Evolutionary conservation across 2,888 invertebrate species (phyloP).

Genomic region (Volucella inflata): DNA sequence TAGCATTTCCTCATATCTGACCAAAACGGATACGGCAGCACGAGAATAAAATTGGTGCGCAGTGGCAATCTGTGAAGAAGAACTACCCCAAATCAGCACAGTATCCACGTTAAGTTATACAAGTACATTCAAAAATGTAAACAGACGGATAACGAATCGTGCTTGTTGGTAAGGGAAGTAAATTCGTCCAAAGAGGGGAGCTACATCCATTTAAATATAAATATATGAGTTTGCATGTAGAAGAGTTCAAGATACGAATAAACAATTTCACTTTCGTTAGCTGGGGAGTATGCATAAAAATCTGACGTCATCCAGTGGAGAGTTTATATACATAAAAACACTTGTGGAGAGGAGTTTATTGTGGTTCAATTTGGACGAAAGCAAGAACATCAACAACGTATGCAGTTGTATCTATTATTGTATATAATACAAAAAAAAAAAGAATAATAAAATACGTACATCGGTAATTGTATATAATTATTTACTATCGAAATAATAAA

Average conservation of each 20-base stretch:
- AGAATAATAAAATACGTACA: neutral
- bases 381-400: neutral
- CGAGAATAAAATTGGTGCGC: too few relatives aligned
- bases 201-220: neutral
- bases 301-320: conserved; percentile 31
- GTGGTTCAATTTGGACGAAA: neutral
- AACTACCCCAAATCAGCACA: too few relatives aligned
- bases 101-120: neutral
- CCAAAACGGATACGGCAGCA: too few relatives aligned
- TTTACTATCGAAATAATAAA: neutral
- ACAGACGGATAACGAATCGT: conserved; percentile 7
- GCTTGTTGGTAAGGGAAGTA: neutral
- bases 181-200: neutral
- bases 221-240: neutral
- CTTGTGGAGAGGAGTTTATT: neutral
- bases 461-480: neutral
- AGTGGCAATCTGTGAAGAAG: too few relatives aligned
- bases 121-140: conserved; percentile 5
- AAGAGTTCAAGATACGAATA: neutral
- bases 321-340: neutral
- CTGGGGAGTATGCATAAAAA: neutral
- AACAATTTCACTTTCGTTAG: conserved; percentile 42
- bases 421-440: neutral
- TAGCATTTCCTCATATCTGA: too few relatives aligned
- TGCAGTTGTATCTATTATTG: neutral